Evolutionary conservation across 2,888 invertebrate genomes (phyloP), one percentile per base, ranked within the genome.

Genomic region (Hypolimnas misippus): DNA sequence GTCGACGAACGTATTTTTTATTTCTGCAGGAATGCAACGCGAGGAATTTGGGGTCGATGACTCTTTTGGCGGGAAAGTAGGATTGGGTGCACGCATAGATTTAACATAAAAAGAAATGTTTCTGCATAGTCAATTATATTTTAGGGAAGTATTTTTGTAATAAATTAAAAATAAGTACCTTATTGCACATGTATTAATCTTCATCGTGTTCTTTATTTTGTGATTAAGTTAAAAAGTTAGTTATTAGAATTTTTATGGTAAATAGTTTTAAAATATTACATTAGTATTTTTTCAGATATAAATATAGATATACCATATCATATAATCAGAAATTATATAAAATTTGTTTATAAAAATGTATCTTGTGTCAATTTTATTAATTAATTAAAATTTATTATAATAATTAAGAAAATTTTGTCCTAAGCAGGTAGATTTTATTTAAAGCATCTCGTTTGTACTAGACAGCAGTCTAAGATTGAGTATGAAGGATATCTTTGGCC

Each of bases 31-130:
- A 79, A 78, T 79, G 78, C 81, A 81, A 74, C 74, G 76, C 70
- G 68, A 66, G 73, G 81, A 79, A 82, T 82, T 79, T 73, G 73
- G 75, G 82, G 78, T 86, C 81, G 67, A 71, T 77, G 83, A 79
- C 76, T 83, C 70, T 71, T 67, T 70, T 72, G 74, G 80, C 81
- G 81, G 79, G 81, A 78, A 77, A 73, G 76, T 77, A 75, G 78
- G 77, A 79, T 78, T 75, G 75, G 72, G 67, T 67, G 59, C 56
- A 62, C 54, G 60, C 65, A 67, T 65, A 62, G 66, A 67, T 64
- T 69, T 53, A 57, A 60, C 54, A 54, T 62, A 58, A 40, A 40
- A 56, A 35, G 49, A 14, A 21, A 53, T 14, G 21, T 14, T 14
- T n/a, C 25, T 49, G 7, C 8, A 49, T 25, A 4, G 14, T 3